Evolutionary conservation across 2,797 vertebrate genomes (phyloP).

Genomic region (Lacerta viridis): DNA sequence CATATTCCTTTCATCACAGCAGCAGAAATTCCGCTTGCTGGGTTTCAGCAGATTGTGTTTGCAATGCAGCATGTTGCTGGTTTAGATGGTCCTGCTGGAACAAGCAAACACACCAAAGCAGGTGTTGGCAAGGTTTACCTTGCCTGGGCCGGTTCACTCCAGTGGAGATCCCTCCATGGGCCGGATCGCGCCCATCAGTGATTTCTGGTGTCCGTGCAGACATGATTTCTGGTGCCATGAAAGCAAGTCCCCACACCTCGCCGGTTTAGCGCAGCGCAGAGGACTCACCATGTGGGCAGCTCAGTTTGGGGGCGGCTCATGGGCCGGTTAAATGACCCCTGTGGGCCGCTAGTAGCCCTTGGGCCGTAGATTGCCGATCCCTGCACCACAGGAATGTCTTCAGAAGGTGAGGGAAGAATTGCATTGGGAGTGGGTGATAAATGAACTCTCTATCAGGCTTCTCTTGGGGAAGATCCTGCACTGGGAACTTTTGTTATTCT

Average conservation of each 20-base stretch:
- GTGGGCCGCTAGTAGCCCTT: too few species aligned
- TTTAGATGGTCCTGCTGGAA: slow-evolving; percentile 23
- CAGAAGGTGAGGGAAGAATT: not conserved
- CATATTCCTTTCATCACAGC: slow-evolving; percentile 24
- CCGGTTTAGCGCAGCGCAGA: too few species aligned
- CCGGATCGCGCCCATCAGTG: accelerated
- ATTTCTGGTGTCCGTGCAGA: too few species aligned
- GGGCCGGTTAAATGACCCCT: too few species aligned
- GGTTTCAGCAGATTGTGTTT: slow-evolving; percentile 39
- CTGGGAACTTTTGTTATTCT: not conserved
- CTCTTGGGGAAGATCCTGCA: not conserved
- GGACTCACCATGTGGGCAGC: too few species aligned
- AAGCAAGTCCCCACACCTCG: too few species aligned
- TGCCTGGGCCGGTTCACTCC: too few species aligned
- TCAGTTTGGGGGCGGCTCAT: too few species aligned
- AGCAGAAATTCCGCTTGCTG: slow-evolving; percentile 1
- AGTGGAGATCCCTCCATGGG: too few species aligned
- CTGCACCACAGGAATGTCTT: not conserved
- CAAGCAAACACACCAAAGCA: not conserved
- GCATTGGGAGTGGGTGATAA: not conserved
- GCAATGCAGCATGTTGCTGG: slow-evolving; percentile 56
- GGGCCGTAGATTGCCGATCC: too few species aligned
- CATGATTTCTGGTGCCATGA: too few species aligned
- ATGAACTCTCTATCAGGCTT: not conserved
- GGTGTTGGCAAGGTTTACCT: too few species aligned